A percentile compares a stretch with the other conserved stretches of the same genome.
phyloP scores from a whole-genome alignment of 2,113 vertebrate genomes.

The Ceyx margarethae region DNA sequence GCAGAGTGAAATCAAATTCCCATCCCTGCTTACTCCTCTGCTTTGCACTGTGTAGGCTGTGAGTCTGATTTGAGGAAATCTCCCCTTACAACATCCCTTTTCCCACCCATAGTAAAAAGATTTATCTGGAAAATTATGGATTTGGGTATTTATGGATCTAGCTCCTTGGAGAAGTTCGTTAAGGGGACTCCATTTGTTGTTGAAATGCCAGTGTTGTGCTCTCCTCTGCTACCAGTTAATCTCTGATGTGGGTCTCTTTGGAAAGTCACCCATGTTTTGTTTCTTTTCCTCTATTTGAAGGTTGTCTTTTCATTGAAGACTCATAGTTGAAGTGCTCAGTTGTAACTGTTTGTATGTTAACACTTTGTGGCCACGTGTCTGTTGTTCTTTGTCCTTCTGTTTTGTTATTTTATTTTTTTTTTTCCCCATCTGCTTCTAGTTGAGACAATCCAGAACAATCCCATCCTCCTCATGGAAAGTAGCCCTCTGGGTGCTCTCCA shows the following conservation, averaged over 20 bases:
- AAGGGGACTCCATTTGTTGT: conserved; percentile 25
- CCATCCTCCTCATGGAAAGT: conserved; percentile 89
- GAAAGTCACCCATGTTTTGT: conserved; percentile 26
- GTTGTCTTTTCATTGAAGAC: conserved; percentile 36
- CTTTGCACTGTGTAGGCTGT: conserved; percentile 36
- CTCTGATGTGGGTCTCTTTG: conserved; percentile 47
- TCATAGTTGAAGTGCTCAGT: conserved; percentile 45
- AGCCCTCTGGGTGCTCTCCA: conserved; percentile 77
- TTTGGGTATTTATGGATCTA: not conserved
- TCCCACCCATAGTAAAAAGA: not conserved
- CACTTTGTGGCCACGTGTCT: conserved; percentile 78
- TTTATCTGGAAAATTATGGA: not conserved
- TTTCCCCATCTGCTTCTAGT: conserved; percentile 80
- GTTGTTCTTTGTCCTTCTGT: conserved; percentile 75
- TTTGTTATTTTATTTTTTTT: conserved; percentile 28
- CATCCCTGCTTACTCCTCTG: conserved; percentile 1
- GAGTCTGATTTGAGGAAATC: not conserved
- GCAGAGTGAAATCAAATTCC: not conserved
- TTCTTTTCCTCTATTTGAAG: conserved; percentile 27
- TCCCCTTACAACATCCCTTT: not conserved
- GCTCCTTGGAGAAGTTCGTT: not conserved
- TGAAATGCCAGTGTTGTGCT: conserved; percentile 38
- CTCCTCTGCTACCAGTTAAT: conserved; percentile 37
- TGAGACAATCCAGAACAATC: conserved; percentile 94
- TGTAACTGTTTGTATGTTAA: conserved; percentile 67